A percentile compares a stretch with the other conserved stretches of the same genome.
Evolutionary conservation across 2,888 invertebrate genomes (phyloP).

Genomic region (Campoplex nolae): DNA sequence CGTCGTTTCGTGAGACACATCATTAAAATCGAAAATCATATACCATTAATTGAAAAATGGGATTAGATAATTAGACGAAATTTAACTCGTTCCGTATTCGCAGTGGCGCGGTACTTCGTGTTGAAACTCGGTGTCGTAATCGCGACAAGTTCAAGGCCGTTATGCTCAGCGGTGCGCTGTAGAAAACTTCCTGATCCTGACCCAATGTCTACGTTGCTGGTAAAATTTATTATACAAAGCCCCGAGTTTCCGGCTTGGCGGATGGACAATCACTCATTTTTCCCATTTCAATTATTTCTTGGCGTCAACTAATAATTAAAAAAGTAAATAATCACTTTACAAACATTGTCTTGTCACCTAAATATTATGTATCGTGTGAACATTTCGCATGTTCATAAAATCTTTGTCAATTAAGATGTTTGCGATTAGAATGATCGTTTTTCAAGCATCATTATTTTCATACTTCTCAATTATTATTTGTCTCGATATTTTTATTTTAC

Average conservation of each 20-base stretch:
- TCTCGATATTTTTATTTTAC: neutral
- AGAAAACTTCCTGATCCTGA: constrained; percentile 71
- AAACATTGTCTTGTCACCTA: neutral
- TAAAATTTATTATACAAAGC: constrained; percentile 61
- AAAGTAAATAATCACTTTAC: constrained; percentile 8
- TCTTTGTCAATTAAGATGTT: neutral
- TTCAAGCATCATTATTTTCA: neutral
- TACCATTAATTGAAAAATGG: neutral
- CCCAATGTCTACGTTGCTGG: constrained; percentile 52
- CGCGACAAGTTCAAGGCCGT: constrained; percentile 77
- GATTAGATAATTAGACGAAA: constrained; percentile 15
- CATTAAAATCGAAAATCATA: neutral
- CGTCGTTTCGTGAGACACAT: neutral
- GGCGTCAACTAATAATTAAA: neutral
- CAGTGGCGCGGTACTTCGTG: constrained; percentile 12
- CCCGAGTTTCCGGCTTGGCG: constrained; percentile 63
- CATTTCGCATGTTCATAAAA: neutral
- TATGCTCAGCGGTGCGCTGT: constrained; percentile 72
- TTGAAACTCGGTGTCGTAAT: constrained; percentile 56
- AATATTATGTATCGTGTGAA: neutral
- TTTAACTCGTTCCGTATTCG: constrained; percentile 22
- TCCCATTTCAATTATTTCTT: constrained; percentile 10
- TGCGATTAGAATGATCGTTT: neutral
- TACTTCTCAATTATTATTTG: neutral
- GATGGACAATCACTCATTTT: constrained; percentile 21